Base-by-base conservation (phyloP, 2,888 invertebrate species). In the Synanthedon vespiformis region DNA sequence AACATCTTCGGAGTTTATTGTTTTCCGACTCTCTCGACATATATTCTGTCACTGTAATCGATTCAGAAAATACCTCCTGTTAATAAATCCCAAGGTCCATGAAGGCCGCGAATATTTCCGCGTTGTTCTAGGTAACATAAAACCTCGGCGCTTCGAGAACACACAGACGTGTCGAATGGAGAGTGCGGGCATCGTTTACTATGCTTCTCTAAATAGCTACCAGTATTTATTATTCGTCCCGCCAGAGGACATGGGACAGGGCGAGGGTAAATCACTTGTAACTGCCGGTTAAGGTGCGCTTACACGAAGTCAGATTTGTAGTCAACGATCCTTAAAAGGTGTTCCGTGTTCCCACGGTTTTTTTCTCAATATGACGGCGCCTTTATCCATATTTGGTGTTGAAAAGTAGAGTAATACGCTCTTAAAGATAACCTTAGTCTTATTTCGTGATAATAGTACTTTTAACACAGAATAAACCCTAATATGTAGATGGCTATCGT, bases 141-240 rank as follows among this genome's bases (percentile, higher is more conserved):
- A 63, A 67, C 65, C 60, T 58, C 54, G 56, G 55, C 50, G 51
- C 51, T 51, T 50, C 52, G 52, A 44, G 53, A 52, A 13, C 14
- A 34, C 34, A 34, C 34, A 34, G 10, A 14, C 1, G 14, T 48
- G 48, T 48, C 48, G 48, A 16, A 48, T 14, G 58, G 54, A 55
- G 57, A 56, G 8, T 34, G 58, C 56, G 56, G 61, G 47, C 49
- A 58, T 58, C 61, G 63, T 62, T 65, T 61, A 61, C 58, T 65
- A 63, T 60, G 62, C 65, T 63, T 62, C 68, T 64, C 65, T 70
- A 70, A 68, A 67, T 65, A 64, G 62, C 74, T 72, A 69, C 77
- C 67, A 66, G 68, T 74, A 74, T 76, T 75, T 75, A 76, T 77
- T 65, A 70, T 64, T 59, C 61, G 60, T 61, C 56, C 59, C 51